Evolutionary conservation across 2,113 vertebrate genomes (phyloP), one percentile per base, ranked within the genome.

Genomic region (Ardeotis arabs): DNA sequence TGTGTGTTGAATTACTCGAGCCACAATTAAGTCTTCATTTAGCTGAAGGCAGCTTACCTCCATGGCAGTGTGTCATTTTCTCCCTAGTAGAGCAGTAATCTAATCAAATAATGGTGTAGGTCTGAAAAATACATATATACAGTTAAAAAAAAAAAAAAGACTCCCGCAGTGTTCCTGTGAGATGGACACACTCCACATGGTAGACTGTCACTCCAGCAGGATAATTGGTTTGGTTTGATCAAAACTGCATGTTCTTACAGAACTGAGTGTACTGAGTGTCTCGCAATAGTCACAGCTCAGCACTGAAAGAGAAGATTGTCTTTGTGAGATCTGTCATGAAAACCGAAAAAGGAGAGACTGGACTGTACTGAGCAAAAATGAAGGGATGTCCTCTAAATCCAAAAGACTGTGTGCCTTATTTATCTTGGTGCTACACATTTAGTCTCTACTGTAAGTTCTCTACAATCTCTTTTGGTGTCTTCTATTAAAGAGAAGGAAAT

Each of bases 181-280:
- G 79, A 92, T 80, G 75, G 88, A 91, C 91, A 91, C 69, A 68
- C 77, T 95, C 83, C 19, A 0, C 88, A 89, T 84, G 88, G 89
- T 64, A 86, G 97, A 95, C 64, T 84, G 47, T 58, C 92, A 41
- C 68, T 93, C 44, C 92, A 63, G 81, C 93, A 44, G n/a, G 78
- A 88, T 84, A 96, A 95, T 90, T 95, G 89, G 29, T 93, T 91
- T 96, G 84, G 73, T 95, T 96, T 96, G 52, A 92, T 96, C 93
- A 95, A 67, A 95, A 94, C 89, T 41, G 49, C 4, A 22, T 28
- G 62, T 74, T 92, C n/a, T 83, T 70, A 44, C 44, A 84, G 68
- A 95, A 79, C 78, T 4, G 31, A 89, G 47, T 2, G 3, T 86
- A 79, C 78, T 4, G 31, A 89, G 47, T 2, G 3, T 86, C 84